Base-by-base conservation (phyloP, 2,797 vertebrate genomes). In the Phrynocephalus vlangalii region DNA sequence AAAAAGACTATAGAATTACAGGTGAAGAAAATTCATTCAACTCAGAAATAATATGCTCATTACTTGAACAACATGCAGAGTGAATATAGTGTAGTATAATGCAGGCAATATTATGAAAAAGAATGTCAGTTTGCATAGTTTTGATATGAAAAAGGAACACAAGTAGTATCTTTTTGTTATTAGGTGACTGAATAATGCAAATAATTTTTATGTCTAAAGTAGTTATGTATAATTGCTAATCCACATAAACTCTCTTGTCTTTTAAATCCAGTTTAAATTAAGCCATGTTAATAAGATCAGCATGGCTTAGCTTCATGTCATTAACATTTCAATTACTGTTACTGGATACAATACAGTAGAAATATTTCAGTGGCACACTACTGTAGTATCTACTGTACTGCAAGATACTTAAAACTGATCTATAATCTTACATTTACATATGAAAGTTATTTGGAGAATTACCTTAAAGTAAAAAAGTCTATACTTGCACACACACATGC, bases 201-300 rank as follows among this genome's bases (percentile, higher is more conserved):
- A 44, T 44, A 44, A 44, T 44, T 44, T 38, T 44, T 44, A 44
- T 44, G 38, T 44, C 38, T 44, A 44, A 2, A 44, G 38, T 44
- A 44, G 38, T 44, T 44, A 44, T 44, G 38, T 44, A 44, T 3
- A 44, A 44, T 44, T 44, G 38, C 38, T 60, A 33, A 73, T 73
- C 11, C 10, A 18, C 13, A 71, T 28, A 83, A 26, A 52, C 11
- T 16, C 26, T 15, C 33, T 15, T 68, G 50, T 3, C 28, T 24
- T 80, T 73, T 80, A 44, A 86, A 86, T 44, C 68, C 33, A 86
- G n/a, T 67, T 75, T 66, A 82, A 81, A 67, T 67, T 38, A 86
- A 82, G 20, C 20, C 30, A 71, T 24, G 44, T 78, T 85, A 77
- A 79, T 16, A 70, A 79, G n/a, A 68, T 75, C 70, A 33, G 10